These are phyloP conservation scores for Parus major DNA, from an alignment of 2,113 vertebrate species.

Conservation along the genomic window DNA sequence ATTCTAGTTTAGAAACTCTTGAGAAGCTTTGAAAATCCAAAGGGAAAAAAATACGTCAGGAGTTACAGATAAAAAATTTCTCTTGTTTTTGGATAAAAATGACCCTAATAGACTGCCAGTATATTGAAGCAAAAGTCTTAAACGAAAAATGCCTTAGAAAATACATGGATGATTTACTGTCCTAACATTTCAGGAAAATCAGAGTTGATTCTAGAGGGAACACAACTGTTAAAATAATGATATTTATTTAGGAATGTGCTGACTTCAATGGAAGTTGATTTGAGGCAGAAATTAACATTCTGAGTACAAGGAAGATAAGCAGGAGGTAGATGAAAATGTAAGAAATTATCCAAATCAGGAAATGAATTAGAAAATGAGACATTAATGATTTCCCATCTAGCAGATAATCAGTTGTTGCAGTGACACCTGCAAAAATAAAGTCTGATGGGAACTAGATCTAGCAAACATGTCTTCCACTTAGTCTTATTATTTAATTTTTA, in stretches of 20 bases:
- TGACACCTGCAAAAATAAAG: conserved; percentile 8
- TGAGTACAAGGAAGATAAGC: background rate
- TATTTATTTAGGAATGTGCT: background rate
- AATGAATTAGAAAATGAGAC: conserved; percentile 16
- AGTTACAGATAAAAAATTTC: background rate
- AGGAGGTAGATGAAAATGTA: conserved; percentile 19
- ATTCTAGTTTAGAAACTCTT: background rate
- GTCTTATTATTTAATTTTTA: background rate
- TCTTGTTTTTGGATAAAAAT: background rate
- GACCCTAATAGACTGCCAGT: background rate
- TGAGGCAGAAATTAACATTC: conserved; percentile 26
- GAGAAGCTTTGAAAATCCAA: background rate
- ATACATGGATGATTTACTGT: background rate
- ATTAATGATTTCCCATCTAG: background rate
- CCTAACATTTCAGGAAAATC: background rate
- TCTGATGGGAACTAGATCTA: background rate
- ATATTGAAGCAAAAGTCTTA: background rate
- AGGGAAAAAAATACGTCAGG: background rate
- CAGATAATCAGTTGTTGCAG: background rate
- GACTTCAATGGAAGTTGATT: background rate
- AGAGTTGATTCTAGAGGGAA: background rate
- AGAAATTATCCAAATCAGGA: conserved; percentile 26
- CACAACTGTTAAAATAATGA: background rate
- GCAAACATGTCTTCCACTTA: background rate
- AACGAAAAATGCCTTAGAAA: background rate